Base-by-base conservation (phyloP, 2,888 invertebrate genomes). In the Mimumesa dahlbomi region DNA sequence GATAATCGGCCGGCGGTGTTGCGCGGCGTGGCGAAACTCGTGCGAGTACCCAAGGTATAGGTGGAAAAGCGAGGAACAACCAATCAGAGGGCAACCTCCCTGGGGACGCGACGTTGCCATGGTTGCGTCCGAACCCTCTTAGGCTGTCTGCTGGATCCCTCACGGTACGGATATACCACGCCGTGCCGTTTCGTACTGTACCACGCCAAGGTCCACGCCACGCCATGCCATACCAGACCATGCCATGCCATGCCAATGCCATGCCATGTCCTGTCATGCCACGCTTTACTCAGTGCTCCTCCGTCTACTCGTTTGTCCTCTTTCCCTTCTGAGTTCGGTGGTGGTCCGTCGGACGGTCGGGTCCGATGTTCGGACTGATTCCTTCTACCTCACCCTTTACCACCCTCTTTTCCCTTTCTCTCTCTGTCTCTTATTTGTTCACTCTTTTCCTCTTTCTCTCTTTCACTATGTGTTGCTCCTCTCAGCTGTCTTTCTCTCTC, bases 101-200 rank as follows among this genome's bases (percentile, higher is more conserved):
- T 83, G 84, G 88, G 88, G 89, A 88, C 85, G 84, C 87, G 82
- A 82, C 83, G 89, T 89, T 89, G 87, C 89, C 88, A 89, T 89
- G 88, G 89, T 87, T 87, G 85, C 89, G 85, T 87, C 85, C 88
- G 85, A 87, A 85, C 88, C 85, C 88, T 88, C 88, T 88, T 88
- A 89, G 86, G 87, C 88, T 85, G 87, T 82, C 82, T 83, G 76
- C 85, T 72, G 86, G 83, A 84, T 85, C 85, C 86, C 86, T 88
- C 86, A 82, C 81, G 84, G 73, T 79, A 75, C 42, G 61, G 48
- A 50, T 76, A 75, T 42, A 19, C 52, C 66, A 38, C 14, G 70
- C 65, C 74, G 64, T 73, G 73, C 67, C 73, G 75, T 61, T 61
- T 61, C 67, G 65, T 50, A 64, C n/a, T 36, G n/a, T 25, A 29